phyloP scores from a whole-genome alignment of 2,797 vertebrate species.

The Enteromius fasciolatus region DNA sequence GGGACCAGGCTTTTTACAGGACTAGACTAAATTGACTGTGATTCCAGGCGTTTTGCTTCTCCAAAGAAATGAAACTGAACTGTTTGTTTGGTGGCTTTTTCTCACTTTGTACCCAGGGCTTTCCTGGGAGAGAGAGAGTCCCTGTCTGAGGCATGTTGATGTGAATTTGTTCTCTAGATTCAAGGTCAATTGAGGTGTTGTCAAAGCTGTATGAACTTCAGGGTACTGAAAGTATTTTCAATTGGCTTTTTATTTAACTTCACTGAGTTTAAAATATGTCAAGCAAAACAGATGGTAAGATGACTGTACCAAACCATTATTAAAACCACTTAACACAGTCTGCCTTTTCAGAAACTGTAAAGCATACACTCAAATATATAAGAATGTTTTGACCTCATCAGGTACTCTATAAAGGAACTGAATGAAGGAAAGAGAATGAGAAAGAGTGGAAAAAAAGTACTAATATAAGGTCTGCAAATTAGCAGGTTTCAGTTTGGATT shows the following conservation, averaged over 20 bases:
- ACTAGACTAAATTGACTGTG: slow-evolving; percentile 56
- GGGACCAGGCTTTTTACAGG: slow-evolving; percentile 59
- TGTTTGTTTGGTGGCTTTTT: slow-evolving; percentile 52
- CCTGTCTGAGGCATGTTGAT: slow-evolving; percentile 24
- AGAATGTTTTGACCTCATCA: slow-evolving; percentile 4
- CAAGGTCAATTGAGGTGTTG: slow-evolving; percentile 41
- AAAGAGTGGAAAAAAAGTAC: too few species aligned
- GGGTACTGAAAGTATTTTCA: slow-evolving; percentile 14
- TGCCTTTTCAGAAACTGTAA: neutral
- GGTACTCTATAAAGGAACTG: neutral
- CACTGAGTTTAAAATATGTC: neutral
- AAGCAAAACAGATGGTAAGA: neutral
- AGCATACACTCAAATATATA: neutral
- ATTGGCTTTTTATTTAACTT: slow-evolving; percentile 3
- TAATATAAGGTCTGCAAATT: slow-evolving; percentile 41
- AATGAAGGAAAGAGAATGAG: slow-evolving; percentile 3
- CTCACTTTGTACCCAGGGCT: slow-evolving; percentile 26
- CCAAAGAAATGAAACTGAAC: slow-evolving; percentile 50
- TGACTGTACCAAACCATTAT: neutral
- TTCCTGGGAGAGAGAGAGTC: slow-evolving; percentile 19
- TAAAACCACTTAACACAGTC: neutral
- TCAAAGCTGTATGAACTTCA: slow-evolving; percentile 14
- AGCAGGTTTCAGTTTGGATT: slow-evolving; percentile 51
- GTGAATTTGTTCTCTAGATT: slow-evolving; percentile 41
- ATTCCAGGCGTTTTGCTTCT: slow-evolving; percentile 58